Percentiles rank a stretch among this genome's conserved stretches.
Evolutionary conservation across 2,888 invertebrate species (phyloP).

Genomic region (Synergus japonicus): DNA sequence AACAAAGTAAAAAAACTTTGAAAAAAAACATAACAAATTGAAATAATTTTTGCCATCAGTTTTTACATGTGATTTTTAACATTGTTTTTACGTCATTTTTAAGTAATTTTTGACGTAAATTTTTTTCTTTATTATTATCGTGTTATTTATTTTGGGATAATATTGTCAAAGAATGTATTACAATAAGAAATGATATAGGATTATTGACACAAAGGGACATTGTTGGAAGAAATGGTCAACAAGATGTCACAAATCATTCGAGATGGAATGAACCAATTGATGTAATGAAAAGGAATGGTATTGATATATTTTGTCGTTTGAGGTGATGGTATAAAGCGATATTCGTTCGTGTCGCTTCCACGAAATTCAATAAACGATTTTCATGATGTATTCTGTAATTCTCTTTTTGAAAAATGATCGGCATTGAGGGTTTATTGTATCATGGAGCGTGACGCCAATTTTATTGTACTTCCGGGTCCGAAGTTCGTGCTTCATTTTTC

Average conservation of each 20-base stretch:
- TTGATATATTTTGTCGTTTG: slow-evolving; percentile 36
- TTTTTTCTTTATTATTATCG: too few relatives aligned
- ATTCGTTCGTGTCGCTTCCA: slow-evolving; percentile 18
- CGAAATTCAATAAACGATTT: slow-evolving; percentile 36
- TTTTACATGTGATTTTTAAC: too few relatives aligned
- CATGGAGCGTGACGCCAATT: slow-evolving; percentile 35
- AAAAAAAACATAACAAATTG: too few relatives aligned
- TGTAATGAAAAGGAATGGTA: slow-evolving; percentile 34
- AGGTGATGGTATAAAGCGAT: slow-evolving; percentile 29
- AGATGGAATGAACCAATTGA: slow-evolving; percentile 19
- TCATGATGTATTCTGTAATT: neutral
- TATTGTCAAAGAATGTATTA: neutral
- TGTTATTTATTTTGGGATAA: neutral
- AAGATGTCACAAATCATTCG: slow-evolving; percentile 39
- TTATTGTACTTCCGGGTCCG: slow-evolving; percentile 27
- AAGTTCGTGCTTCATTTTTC: slow-evolving; percentile 28
- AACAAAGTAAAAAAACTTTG: too few relatives aligned
- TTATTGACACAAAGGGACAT: slow-evolving; percentile 13
- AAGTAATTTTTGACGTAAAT: too few relatives aligned
- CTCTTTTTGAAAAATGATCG: slow-evolving; percentile 34
- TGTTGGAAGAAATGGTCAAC: slow-evolving; percentile 24
- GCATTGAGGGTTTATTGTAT: slow-evolving; percentile 12
- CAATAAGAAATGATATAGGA: neutral
- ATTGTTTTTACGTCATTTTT: too few relatives aligned
- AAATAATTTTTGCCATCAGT: too few relatives aligned